Conservation (phyloP, 2,888 invertebrate genomes). For the Halocaridina rubra region DNA sequence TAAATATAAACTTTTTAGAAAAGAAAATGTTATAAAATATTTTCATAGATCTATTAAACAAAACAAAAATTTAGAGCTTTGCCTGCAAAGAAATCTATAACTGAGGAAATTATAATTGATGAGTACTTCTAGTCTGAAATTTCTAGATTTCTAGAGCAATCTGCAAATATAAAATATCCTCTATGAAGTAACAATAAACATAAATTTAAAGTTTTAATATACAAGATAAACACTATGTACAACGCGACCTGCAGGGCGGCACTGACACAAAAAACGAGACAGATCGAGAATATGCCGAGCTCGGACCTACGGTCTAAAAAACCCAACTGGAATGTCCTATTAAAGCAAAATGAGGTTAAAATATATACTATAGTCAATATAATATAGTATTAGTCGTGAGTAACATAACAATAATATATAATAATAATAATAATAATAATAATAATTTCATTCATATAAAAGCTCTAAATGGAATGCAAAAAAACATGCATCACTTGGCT, state of each 20-base stretch:
- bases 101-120: background rate
- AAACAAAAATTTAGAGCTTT: background rate
- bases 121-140: too few species aligned
- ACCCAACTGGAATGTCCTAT: conserved; percentile 57
- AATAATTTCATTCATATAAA: conserved; percentile 53
- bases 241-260: background rate
- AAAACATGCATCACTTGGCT: conserved; percentile 43
- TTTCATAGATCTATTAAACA: too few species aligned
- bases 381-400: conserved; percentile 54
- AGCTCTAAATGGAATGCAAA: conserved; percentile 55
- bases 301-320: conserved; percentile 54
- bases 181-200: background rate
- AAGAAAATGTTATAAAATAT: too few species aligned
- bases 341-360: conserved; percentile 59
- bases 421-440: conserved; percentile 22
- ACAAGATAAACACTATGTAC: background rate
- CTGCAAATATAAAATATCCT: background rate
- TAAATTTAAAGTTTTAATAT: background rate
- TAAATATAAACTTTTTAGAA: too few species aligned
- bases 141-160: background rate
- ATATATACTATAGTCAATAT: conserved; percentile 35
- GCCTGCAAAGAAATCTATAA: background rate
- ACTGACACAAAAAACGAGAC: too few species aligned
- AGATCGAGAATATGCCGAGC: too few species aligned
- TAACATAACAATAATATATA: conserved; percentile 52